Percentiles rank a stretch among this genome's conserved stretches.
Evolutionary conservation across 2,113 vertebrate genomes (phyloP).

Genomic region (Platysteira castanea): DNA sequence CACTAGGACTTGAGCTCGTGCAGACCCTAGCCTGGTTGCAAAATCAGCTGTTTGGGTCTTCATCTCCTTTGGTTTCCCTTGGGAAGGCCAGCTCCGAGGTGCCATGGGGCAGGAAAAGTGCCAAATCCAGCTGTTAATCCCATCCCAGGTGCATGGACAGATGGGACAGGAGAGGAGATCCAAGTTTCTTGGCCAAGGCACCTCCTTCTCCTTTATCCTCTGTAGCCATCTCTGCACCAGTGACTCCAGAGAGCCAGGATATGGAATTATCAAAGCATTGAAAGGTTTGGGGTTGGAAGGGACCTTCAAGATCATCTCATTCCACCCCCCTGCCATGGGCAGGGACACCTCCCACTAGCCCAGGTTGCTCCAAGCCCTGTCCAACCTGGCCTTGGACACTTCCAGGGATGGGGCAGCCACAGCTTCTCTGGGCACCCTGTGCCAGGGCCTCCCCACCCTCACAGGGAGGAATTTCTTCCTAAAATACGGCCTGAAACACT

Average conservation of each 20-base stretch:
- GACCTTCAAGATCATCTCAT: rapidly evolving
- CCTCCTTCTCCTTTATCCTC: neutral
- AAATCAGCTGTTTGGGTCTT: neutral
- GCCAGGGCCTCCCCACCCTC: neutral
- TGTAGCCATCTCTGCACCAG: neutral
- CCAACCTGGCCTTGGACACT: neutral
- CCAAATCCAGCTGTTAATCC: neutral
- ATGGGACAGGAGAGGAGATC: neutral
- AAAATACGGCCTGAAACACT: neutral
- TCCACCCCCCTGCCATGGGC: rapidly evolving
- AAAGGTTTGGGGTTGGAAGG: neutral
- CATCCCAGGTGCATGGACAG: neutral
- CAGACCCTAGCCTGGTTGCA: neutral
- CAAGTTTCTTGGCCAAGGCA: neutral
- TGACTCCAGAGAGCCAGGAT: neutral
- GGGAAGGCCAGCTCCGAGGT: neutral
- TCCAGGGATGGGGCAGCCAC: neutral
- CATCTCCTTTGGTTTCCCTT: neutral
- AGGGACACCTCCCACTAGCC: neutral
- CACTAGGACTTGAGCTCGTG: neutral
- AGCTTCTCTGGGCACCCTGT: neutral
- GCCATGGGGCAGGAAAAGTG: neutral
- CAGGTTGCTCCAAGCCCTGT: rapidly evolving
- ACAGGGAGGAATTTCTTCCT: neutral
- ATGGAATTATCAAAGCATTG: no score